Evolutionary conservation across 2,113 vertebrate species (phyloP).

Genomic region (Tetrao urogallus): DNA sequence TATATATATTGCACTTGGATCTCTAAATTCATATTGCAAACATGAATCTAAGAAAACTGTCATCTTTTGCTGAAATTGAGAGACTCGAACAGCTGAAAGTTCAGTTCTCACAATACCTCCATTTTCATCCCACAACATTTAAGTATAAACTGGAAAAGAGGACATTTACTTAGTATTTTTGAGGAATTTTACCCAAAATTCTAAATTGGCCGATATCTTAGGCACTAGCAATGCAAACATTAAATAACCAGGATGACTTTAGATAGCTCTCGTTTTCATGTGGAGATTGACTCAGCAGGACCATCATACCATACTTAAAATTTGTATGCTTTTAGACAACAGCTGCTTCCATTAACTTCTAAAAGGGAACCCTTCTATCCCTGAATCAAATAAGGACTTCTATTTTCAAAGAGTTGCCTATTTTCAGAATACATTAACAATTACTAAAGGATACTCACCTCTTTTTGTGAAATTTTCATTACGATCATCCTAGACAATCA

Average conservation of each 20-base stretch:
- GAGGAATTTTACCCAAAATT: background rate
- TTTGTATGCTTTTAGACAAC: background rate
- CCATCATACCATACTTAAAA: background rate
- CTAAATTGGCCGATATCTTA: background rate
- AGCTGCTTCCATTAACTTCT: background rate
- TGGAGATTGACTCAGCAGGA: accelerated
- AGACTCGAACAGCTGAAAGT: background rate
- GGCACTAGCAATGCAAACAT: background rate
- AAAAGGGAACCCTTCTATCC: background rate
- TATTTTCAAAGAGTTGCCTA: background rate
- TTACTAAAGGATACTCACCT: background rate
- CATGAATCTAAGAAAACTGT: background rate
- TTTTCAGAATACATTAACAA: background rate
- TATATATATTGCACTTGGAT: background rate
- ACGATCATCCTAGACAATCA: background rate
- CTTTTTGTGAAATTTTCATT: background rate
- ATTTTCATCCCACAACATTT: background rate
- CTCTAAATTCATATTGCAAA: background rate
- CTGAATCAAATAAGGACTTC: background rate
- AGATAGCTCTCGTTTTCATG: background rate
- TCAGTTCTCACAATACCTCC: background rate
- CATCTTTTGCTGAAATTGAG: background rate
- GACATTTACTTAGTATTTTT: background rate
- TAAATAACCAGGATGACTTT: background rate
- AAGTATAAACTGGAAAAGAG: background rate